These are phyloP conservation scores for Cyaniris semiargus DNA, from an alignment of 2,888 invertebrate species.

Conservation along the genomic window DNA sequence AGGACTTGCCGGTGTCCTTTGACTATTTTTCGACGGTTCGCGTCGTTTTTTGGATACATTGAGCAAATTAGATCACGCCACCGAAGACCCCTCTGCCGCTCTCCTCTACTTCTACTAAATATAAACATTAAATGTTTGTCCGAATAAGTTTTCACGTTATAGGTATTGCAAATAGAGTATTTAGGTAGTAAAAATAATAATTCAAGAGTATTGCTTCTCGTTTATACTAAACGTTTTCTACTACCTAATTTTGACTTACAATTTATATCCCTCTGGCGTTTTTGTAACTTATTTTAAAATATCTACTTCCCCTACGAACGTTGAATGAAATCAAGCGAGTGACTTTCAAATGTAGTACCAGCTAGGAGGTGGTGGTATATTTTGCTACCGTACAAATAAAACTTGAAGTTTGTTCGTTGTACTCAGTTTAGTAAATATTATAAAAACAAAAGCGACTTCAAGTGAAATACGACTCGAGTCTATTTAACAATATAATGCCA, in stretches of 20 bases:
- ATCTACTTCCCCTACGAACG: constrained; percentile 40
- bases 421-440: constrained; percentile 31
- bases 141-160: constrained; percentile 52
- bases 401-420: constrained; percentile 39
- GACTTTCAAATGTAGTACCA: constrained; percentile 48
- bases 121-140: constrained; percentile 37
- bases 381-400: constrained; percentile 15
- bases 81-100: not conserved
- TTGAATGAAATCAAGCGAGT: not conserved
- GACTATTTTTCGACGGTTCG: constrained; percentile 6
- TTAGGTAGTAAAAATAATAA: constrained; percentile 73
- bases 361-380: constrained; percentile 52
- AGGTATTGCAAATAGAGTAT: constrained; percentile 63
- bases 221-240: constrained; percentile 77
- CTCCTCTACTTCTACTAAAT: constrained; percentile 22
- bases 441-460: constrained; percentile 5
- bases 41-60: constrained; percentile 11
- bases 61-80: constrained; percentile 29
- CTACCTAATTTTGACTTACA: constrained; percentile 69
- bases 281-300: constrained; percentile 48
- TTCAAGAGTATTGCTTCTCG: constrained; percentile 78
- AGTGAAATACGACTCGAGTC: not conserved
- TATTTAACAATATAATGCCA: constrained; percentile 24
- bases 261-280: constrained; percentile 75
- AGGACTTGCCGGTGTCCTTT: not conserved